These are phyloP conservation scores for Neelides folsomi DNA, from an alignment of 2,888 invertebrate species.

Conservation along the genomic window DNA sequence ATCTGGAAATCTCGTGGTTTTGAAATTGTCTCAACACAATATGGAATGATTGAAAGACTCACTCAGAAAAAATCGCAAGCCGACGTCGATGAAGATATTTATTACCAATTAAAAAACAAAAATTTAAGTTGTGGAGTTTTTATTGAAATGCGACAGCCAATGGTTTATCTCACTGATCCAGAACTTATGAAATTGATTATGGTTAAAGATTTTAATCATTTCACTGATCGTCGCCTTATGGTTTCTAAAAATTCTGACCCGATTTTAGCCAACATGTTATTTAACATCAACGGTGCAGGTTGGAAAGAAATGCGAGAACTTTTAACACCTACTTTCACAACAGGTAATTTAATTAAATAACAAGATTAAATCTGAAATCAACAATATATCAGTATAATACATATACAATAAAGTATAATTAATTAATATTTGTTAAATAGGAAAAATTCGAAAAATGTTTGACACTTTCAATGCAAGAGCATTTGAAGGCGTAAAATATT, in stretches of 20 bases:
- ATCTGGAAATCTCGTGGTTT: no score
- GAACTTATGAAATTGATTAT: constrained; percentile 14
- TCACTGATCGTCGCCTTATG: constrained; percentile 2
- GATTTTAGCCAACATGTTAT: neutral
- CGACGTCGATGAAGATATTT: no score
- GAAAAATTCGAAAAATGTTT: constrained; percentile 7
- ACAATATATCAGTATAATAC: no score
- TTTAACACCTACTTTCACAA: constrained; percentile 9
- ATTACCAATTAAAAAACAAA: no score
- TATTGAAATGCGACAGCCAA: neutral
- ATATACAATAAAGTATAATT: no score
- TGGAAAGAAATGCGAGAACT: constrained; percentile 9
- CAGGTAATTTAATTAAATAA: no score
- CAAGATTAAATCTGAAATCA: no score
- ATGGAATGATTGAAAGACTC: no score
- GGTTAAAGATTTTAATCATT: constrained; percentile 21
- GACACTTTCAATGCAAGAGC: constrained; percentile 6
- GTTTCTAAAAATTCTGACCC: constrained; percentile 2
- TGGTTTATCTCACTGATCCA: constrained; percentile 11
- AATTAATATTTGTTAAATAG: no score
- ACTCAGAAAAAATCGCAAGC: no score
- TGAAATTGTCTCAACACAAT: no score
- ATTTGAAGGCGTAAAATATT: neutral
- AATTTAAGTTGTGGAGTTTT: no score
- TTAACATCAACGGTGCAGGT: constrained; percentile 3